Conservation (phyloP, 2,888 invertebrate genomes). For the Nycteola revayana region DNA sequence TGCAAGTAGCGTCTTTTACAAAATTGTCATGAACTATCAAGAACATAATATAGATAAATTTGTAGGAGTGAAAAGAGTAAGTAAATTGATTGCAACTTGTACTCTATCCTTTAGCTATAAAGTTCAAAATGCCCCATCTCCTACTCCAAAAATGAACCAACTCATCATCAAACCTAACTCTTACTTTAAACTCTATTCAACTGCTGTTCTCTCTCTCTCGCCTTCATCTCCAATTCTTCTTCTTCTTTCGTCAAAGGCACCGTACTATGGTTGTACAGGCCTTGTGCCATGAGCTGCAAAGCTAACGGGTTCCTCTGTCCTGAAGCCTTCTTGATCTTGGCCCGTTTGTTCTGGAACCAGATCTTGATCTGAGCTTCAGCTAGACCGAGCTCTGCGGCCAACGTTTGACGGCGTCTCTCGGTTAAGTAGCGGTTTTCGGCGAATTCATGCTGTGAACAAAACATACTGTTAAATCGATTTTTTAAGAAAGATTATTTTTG, state of each 20-base stretch:
- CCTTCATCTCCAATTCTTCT: constrained; percentile 84
- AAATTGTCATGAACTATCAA: no score
- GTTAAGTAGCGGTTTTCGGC: constrained; percentile 96
- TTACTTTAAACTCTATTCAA: constrained; percentile 48
- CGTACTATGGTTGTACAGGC: constrained; percentile 91
- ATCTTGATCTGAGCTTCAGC: constrained; percentile 99
- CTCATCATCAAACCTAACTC: no score
- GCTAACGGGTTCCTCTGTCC: constrained; percentile 94
- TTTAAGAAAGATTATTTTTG: no score
- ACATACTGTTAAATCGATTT: not conserved
- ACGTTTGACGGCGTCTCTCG: constrained; percentile 93
- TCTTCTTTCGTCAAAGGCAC: constrained; percentile 87
- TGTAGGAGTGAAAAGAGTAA: no score
- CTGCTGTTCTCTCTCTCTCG: constrained; percentile 64
- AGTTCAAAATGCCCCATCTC: no score
- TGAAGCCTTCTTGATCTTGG: constrained; percentile 96
- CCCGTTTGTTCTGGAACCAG: constrained; percentile 98
- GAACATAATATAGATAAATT: no score
- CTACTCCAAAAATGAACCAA: no score
- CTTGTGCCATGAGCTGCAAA: constrained; percentile 95
- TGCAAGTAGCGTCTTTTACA: no score
- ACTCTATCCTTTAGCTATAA: no score
- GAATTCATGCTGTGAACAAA: constrained; percentile 88
- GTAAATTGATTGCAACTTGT: no score
- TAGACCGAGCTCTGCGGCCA: constrained; percentile 94